Evolutionary conservation across 1,140 invertebrate species (phyloP), one percentile per base, ranked within the genome.

Genomic region (Medauroidea extradentata): DNA sequence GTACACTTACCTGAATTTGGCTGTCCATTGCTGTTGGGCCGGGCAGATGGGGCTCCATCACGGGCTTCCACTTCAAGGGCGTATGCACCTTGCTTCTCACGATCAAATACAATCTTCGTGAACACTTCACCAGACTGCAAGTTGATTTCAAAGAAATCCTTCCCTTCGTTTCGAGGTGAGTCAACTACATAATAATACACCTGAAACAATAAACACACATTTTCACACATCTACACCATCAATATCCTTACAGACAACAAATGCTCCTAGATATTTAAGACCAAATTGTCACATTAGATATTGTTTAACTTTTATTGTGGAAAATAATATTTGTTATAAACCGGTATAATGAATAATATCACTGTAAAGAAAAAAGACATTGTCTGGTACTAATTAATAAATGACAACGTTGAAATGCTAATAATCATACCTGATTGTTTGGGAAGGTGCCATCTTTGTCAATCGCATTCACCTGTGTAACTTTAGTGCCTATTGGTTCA

Each of bases 371-470:
- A n/a, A n/a, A n/a, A n/a, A n/a, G n/a, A n/a, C n/a, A n/a, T n/a
- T n/a, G n/a, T n/a, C n/a, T n/a, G n/a, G n/a, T n/a, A n/a, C n/a
- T n/a, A n/a, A n/a, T n/a, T n/a, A n/a, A n/a, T n/a, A n/a, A n/a
- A n/a, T n/a, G n/a, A n/a, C n/a, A n/a, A n/a, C n/a, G n/a, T n/a
- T n/a, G n/a, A n/a, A n/a, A n/a, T n/a, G n/a, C n/a, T n/a, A n/a
- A n/a, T n/a, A n/a, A n/a, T n/a, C n/a, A n/a, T n/a, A 94, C 92
- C 82, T 93, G 85, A 79, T 95, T 96, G 74, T 95, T 95, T 19
- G 93, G 93, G 67, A 89, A 91, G 23, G 93, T 96, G 67, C 93
- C 93, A 77, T 99, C 96, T 72, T 93, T 94, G 78, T 99, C 96
- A 48, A 94, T 92, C 21, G 96, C 95, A 74, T 94, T 91, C 64